Conservation (phyloP, 1,140 invertebrate species). For the Philopotamus ludificatus region DNA sequence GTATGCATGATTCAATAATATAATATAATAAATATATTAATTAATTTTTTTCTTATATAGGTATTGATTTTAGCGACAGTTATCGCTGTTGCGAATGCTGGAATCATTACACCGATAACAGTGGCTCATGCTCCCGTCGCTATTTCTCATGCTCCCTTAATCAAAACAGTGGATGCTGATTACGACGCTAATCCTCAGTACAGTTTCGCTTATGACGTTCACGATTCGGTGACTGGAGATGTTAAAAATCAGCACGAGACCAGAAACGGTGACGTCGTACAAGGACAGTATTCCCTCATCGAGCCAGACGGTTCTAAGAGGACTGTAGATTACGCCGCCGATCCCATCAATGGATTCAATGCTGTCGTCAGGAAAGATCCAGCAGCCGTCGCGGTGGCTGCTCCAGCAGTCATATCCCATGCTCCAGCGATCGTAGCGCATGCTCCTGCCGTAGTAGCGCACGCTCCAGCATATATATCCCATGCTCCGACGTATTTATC, state of each 20-base stretch:
- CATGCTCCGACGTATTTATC: not conserved
- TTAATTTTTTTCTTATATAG: constrained; percentile 23
- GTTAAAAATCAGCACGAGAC: constrained; percentile 55
- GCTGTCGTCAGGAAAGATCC: constrained; percentile 34
- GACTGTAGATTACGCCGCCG: constrained; percentile 65
- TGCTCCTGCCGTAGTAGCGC: constrained; percentile 4
- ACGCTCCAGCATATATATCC: not conserved
- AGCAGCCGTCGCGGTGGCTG: constrained; percentile 37
- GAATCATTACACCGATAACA: constrained; percentile 25
- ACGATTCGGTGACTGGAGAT: constrained; percentile 61
- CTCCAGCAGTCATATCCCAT: constrained; percentile 1
- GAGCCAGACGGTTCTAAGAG: constrained; percentile 66
- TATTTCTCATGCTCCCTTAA: constrained; percentile 21
- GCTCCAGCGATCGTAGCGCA: constrained; percentile 15
- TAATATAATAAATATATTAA: not conserved
- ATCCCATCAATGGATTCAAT: constrained; percentile 57
- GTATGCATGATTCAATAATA: constrained; percentile 1
- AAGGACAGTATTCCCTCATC: constrained; percentile 63
- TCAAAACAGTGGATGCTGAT: constrained; percentile 52
- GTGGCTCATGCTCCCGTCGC: constrained; percentile 7
- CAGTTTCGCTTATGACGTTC: constrained; percentile 67
- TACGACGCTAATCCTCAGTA: constrained; percentile 66
- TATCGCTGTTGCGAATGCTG: constrained; percentile 27
- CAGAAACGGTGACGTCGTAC: constrained; percentile 63
- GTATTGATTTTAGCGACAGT: constrained; percentile 22